A percentile compares a stretch with the other conserved stretches of the same genome.
phyloP scores from a whole-genome alignment of 2,113 vertebrate genomes.

The Thalassoma bifasciatum region DNA sequence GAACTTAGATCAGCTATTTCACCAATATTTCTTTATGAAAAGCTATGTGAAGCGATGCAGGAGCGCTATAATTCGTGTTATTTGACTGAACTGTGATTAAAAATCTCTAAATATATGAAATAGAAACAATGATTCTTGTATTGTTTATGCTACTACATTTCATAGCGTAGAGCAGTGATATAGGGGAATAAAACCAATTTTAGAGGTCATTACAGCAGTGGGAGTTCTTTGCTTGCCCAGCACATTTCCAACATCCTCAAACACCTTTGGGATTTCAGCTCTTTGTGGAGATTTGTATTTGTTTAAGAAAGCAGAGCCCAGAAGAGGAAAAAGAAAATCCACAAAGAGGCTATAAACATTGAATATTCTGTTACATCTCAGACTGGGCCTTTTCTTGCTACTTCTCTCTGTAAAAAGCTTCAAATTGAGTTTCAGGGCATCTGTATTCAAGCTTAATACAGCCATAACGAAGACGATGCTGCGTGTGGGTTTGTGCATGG shows the following conservation, averaged over 20 bases:
- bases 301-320: constrained; percentile 12
- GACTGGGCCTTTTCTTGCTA: constrained; percentile 5
- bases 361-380: background rate
- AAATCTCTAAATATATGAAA: background rate
- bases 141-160: background rate
- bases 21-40: background rate
- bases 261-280: constrained; percentile 18
- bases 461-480: background rate
- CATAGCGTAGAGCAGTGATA: background rate
- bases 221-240: constrained; percentile 40
- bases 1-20: background rate
- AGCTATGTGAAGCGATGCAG: background rate
- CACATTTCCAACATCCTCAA: constrained; percentile 32
- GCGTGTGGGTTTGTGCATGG: constrained; percentile 40
- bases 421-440: constrained; percentile 30
- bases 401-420: constrained; percentile 3
- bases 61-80: background rate
- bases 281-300: constrained; percentile 39
- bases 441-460: constrained; percentile 10
- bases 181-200: background rate
- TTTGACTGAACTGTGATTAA: background rate
- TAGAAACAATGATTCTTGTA: background rate
- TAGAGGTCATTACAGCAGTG: constrained; percentile 33
- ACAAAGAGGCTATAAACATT: constrained; percentile 14
- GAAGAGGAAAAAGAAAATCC: background rate